Evolutionary conservation across 2,888 invertebrate genomes (phyloP), one percentile per base, ranked within the genome.

Genomic region (Drosophila melanosoma): DNA sequence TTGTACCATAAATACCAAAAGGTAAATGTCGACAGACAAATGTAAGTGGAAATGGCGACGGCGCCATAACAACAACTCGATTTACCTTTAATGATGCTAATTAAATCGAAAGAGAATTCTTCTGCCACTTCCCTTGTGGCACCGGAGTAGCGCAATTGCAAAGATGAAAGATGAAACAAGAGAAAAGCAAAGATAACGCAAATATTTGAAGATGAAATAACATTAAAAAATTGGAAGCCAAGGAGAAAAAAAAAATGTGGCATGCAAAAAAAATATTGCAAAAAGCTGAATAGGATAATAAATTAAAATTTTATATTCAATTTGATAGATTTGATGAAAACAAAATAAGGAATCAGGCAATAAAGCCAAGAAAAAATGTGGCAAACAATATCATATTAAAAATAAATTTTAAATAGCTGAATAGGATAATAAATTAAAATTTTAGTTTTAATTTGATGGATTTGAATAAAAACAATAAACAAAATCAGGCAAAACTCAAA

Each of bases 31-130:
- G 60, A n/a, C 36, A 15, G 45, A 7, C 48, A 58, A 49, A 48
- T 56, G 63, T 38, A 20, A n/a, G 57, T 48, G 61, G 17, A n/a
- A 38, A 15, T 26, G 57, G 35, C 33, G 61, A 38, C 17, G 52
- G 15, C 23, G 62, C 58, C 64, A 82, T 63, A 79, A 74, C 71
- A 80, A 81, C 85, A 79, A 78, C 81, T 79, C 64, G 79, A 84
- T 89, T 91, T 82, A 73, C 76, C 36, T 74, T 85, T 85, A 91
- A 91, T 83, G 82, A 82, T 75, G 64, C 81, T 82, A 90, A 90
- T 91, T 91, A 90, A 91, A 90, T 82, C 70, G 72, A 75, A 51
- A 42, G 64, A 78, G 75, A 79, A 76, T 76, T 75, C 68, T 64
- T 68, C n/a, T 52, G 12, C 54, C 40, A 49, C 53, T 35, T 33